Evolutionary conservation across 2,797 vertebrate species (phyloP), one percentile per base, ranked within the genome.

Genomic region (Rhinatrema bivittatum): DNA sequence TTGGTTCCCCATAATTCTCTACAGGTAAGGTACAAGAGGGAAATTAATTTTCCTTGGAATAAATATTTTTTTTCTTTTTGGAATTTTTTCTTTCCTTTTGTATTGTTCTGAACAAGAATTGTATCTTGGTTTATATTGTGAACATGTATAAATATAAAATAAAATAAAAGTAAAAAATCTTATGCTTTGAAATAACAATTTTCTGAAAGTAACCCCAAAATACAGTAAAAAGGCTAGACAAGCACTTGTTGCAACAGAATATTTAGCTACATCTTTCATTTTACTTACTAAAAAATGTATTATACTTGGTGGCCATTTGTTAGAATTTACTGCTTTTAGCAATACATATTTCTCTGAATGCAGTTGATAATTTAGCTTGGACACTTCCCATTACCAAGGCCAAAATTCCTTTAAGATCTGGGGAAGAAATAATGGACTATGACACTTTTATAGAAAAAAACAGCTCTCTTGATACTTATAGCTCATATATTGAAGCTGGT

Each of bases 321-420:
- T 19, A 25, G 22, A 18, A 30, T 29, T 34, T 2, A 6, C 2
- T 39, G 13, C 29, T 14, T 5, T 25, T 12, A 26, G 5, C 11
- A 21, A 27, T 11, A 11, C 5, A 16, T 36, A 6, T 16, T 50
- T 42, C 33, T 41, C 24, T 33, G 20, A 10, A 37, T 7, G 10
- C n/a, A 29, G 16, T 13, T 22, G 8, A 30, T 33, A 27, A 43
- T 49, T 58, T 46, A 36, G 16, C 18, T 24, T 36, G 25, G 33
- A 31, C 3, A 15, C 18, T 24, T 50, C 15, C 29, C 6, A 29
- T 46, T 25, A 28, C 4, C n/a, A 5, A 16, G 53, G 5, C 2
- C 12, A 39, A 17, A 10, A 41, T 28, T 55, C 55, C 32, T 36
- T 33, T 20, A 27, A 32, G 9, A 46, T 38, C 20, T 39, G 36